Evolutionary conservation across 2,113 vertebrate genomes (phyloP).

Genomic region (Pedionomus torquatus): DNA sequence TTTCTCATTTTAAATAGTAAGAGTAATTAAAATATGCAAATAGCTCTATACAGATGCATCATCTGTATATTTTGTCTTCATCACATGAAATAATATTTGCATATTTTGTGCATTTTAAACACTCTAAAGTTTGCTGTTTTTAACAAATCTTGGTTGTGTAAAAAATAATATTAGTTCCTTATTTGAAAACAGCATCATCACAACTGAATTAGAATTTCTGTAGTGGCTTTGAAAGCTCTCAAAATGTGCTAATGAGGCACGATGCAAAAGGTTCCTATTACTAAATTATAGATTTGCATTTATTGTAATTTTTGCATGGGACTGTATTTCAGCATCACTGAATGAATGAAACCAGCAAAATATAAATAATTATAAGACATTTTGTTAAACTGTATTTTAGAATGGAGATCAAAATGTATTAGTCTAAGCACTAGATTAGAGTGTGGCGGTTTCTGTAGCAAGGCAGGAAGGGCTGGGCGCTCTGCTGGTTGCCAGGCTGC

Average conservation of each 20-base stretch:
- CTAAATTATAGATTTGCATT: neutral
- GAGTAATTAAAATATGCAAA: neutral
- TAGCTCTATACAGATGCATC: neutral
- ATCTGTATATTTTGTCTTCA: neutral
- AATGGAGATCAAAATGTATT: neutral
- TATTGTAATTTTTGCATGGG: neutral
- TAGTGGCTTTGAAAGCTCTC: neutral
- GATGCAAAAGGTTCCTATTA: neutral
- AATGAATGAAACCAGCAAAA: neutral
- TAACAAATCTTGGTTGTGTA: neutral
- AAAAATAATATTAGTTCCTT: neutral
- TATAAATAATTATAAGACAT: neutral
- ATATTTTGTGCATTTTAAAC: neutral
- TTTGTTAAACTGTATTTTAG: neutral
- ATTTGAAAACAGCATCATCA: neutral
- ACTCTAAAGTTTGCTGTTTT: neutral
- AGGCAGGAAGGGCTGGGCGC: neutral
- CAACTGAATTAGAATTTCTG: neutral
- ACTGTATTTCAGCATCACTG: neutral
- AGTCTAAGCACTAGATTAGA: neutral
- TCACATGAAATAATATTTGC: neutral
- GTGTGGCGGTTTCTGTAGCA: accelerated
- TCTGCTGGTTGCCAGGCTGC: neutral
- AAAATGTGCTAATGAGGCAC: neutral
- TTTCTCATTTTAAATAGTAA: neutral